Base-by-base conservation (phyloP, 1,140 invertebrate genomes). In the Drosophila arizonae region DNA sequence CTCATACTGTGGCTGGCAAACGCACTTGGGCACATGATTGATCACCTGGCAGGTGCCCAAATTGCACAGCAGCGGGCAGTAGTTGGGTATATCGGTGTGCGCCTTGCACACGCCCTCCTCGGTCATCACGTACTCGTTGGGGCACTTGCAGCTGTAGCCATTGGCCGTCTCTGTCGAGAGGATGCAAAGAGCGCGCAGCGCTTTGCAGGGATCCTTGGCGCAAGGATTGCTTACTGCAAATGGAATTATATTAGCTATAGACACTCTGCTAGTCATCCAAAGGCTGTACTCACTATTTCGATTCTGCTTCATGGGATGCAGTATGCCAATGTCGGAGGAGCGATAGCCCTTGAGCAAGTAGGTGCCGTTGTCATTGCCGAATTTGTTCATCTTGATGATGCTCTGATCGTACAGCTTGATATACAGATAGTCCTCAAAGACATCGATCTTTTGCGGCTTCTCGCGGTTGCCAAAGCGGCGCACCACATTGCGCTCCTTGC, bases 391-490 rank as follows among this genome's bases (percentile, higher is more conserved):
- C 72, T 93, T 93, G n/a, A 95, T 91, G 45, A 96, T 93, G 57
- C 93, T 93, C 84, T 95, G 94, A 26, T 93, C 93, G 75, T 94
- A 94, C 1, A 95, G 94, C 24, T 94, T 94, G 8, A 96, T 92
- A 78, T 95, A 97, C 3, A 96, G 69, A 58, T 92, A 92, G 78
- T 96, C 94, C 92, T 96, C 95, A 91, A 96, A 96, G 0, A 96
- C 93, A 72, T 96, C 95, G 2, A 97, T 89, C 85, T 94, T 95
- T 79, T 93, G 94, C 0, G 96, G 96, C 82, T 93, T 93, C 55
- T 92, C 93, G 24, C 86, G 82, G 8, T 84, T 92, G 24, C 84
- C 78, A 76, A 95, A 95, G 26, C 92, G 90, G 52, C 92, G 92
- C 1, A 95, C 93, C 10, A 94, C 69, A 62, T 93, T 92, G 17